Base-by-base conservation (phyloP, 2,797 vertebrate species). In the Poecilia velifera region DNA sequence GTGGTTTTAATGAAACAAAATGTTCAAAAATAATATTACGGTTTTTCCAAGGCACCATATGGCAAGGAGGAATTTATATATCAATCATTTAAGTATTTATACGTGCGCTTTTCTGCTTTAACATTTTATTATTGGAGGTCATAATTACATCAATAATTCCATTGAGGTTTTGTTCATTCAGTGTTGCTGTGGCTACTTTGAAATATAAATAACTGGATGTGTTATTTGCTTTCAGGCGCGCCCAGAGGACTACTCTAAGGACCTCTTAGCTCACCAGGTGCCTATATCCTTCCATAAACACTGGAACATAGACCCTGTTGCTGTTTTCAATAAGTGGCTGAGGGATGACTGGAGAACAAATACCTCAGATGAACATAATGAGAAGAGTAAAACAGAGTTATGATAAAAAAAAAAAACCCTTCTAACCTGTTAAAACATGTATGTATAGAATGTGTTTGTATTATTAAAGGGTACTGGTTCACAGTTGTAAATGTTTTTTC, bases 211-310 rank as follows among this genome's bases (percentile, higher is more conserved):
- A 84, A 74, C 84, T 88, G 85, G 66, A 25, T 43, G 22, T 45
- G 14, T 85, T 91, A 81, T 84, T 77, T 88, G 83, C 88, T 87
- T 91, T 81, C 87, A 99, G 98, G 98, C 98, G 28, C 96, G 98
- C 49, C 98, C 98, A 4, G 96, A 97, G 86, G 98, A 99, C 92
- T 99, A 99, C 55, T 94, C 98, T 39, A 95, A 94, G 85, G 98
- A 95, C 83, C 97, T 97, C 80, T 94, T 99, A 86, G 95, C 97
- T 86, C 98, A 99, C 93, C 98, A 99, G 86, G 95, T 97, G 86
- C 98, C 98, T 25, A 92, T 99, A 83, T 99, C 98, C 0, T 99
- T 99, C 93, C 98, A 99, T 92, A 99, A 99, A 92, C 97, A 99
- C 92, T 99, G 98, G 98, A 99, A 99, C 92, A 96, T 97, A 0